A percentile compares a stretch with the other conserved stretches of the same genome.
Evolutionary conservation across 2,797 vertebrate genomes (phyloP).

Genomic region (Aldrovandia affinis): DNA sequence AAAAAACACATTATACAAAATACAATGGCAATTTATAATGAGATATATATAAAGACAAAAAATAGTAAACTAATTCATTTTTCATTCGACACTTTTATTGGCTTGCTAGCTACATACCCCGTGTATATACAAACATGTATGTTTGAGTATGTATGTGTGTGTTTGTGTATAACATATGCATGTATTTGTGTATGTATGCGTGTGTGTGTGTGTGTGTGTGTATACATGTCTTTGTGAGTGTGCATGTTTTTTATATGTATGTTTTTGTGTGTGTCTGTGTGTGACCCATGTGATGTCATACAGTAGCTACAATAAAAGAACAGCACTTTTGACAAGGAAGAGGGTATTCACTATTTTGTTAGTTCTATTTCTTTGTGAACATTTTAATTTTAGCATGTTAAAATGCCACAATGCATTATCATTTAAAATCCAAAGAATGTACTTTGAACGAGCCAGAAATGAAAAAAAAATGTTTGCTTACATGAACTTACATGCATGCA

Average conservation of each 20-base stretch:
- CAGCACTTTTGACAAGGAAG: conserved; percentile 4
- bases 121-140: not conserved
- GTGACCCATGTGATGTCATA: conserved; percentile 10
- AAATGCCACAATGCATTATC: not conserved
- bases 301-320: not conserved
- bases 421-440: not conserved
- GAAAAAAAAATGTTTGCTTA: not conserved
- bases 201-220: not conserved
- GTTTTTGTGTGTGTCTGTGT: not conserved
- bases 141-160: not conserved
- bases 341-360: not conserved
- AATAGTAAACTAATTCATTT: conserved; percentile 24
- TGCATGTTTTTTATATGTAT: too few relatives aligned
- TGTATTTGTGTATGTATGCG: not conserved
- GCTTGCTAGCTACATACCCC: conserved; percentile 5
- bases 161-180: not conserved
- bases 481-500: not conserved
- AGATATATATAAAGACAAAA: conserved; percentile 18
- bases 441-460: not conserved
- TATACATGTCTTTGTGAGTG: not conserved
- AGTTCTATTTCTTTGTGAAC: not conserved
- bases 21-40: conserved; percentile 28
- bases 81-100: conserved; percentile 6
- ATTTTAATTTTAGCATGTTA: conserved; percentile 11
- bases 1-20: conserved; percentile 35